Conservation (phyloP, 1,140 invertebrate genomes). For the Linepithema humile region DNA sequence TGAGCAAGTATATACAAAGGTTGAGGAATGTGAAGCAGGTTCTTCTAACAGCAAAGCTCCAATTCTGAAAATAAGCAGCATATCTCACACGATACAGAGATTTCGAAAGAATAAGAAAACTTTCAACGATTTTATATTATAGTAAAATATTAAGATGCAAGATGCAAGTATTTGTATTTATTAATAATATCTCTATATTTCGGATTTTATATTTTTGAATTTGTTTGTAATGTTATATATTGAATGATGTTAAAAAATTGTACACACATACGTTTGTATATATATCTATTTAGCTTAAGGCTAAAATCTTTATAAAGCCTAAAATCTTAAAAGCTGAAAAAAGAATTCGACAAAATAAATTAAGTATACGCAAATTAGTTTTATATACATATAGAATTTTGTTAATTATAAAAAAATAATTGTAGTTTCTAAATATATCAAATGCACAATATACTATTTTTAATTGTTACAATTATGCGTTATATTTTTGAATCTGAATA, state of each 20-base stretch:
- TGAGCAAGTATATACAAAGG: background rate
- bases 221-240: background rate
- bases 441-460: background rate
- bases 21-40: background rate
- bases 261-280: background rate
- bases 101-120: constrained; percentile 49
- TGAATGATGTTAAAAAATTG: background rate
- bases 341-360: too few species aligned
- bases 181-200: background rate
- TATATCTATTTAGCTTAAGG: too few species aligned
- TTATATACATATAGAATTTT: too few species aligned
- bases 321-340: too few species aligned
- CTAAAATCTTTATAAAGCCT: too few species aligned
- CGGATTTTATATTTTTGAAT: background rate
- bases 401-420: too few species aligned
- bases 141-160: background rate
- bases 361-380: background rate
- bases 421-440: too few species aligned
- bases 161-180: background rate
- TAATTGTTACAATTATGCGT: background rate
- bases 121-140: constrained; percentile 43
- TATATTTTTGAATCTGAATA: too few species aligned
- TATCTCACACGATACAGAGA: constrained; percentile 36
- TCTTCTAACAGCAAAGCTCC: background rate
- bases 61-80: background rate